phyloP scores from a whole-genome alignment of 2,888 invertebrate species.

The Colostygia pectinataria region DNA sequence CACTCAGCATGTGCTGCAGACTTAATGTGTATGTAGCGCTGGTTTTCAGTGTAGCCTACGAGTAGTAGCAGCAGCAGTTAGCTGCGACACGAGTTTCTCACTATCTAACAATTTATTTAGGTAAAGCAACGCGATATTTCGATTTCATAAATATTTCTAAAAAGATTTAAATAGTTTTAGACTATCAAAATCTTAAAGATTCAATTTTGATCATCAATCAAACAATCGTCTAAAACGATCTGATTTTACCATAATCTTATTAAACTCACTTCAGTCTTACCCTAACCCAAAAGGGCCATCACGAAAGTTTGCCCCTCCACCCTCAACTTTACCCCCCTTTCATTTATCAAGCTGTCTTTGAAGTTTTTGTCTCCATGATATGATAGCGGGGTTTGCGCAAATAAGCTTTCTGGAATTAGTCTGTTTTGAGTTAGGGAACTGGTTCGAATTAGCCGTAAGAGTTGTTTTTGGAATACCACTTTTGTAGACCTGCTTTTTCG shows the following conservation, averaged over 20 bases:
- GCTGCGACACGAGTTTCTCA: no score
- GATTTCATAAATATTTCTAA: no score
- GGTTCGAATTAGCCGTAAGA: conserved; percentile 1
- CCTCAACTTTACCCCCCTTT: conserved; percentile 26
- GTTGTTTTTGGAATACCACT: not conserved
- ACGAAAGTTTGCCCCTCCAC: conserved; percentile 27
- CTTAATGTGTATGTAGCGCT: no score
- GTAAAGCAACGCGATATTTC: no score
- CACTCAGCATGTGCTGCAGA: no score
- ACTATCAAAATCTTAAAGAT: no score
- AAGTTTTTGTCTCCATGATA: conserved; percentile 33
- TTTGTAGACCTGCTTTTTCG: no score
- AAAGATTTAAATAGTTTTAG: no score
- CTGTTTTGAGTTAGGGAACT: conserved; percentile 9
- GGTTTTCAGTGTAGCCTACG: no score
- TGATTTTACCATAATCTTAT: conserved; percentile 8
- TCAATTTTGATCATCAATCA: conserved; percentile 7
- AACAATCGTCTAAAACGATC: not conserved
- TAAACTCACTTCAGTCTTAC: conserved; percentile 1
- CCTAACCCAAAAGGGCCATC: conserved; percentile 8
- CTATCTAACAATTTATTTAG: no score
- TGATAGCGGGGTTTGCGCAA: conserved; percentile 28
- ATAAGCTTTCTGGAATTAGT: conserved; percentile 19
- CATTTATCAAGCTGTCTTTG: conserved; percentile 32
- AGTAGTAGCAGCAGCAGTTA: no score